A percentile compares a stretch with the other conserved stretches of the same genome.
Evolutionary conservation across 2,888 invertebrate genomes (phyloP).

Genomic region (Crossocerus cetratus): DNA sequence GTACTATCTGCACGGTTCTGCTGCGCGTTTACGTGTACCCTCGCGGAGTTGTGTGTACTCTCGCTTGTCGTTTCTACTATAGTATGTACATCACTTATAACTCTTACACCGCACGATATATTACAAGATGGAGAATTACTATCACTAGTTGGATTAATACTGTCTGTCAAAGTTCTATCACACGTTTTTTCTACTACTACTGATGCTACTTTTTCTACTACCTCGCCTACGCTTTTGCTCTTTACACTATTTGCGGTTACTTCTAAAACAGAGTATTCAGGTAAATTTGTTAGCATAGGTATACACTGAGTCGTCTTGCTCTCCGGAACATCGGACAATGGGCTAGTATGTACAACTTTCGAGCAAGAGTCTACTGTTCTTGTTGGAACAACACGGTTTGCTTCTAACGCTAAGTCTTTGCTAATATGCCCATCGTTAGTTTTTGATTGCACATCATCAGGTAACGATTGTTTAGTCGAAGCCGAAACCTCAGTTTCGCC

Average conservation of each 20-base stretch:
- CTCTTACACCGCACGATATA: constrained; percentile 62
- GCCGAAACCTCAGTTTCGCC: constrained; percentile 34
- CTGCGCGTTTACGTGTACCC: constrained; percentile 37
- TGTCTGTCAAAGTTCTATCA: constrained; percentile 69
- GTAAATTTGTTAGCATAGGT: constrained; percentile 62
- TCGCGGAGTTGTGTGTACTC: constrained; percentile 43
- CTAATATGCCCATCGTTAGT: constrained; percentile 43
- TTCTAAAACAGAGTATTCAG: constrained; percentile 62
- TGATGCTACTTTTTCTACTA: constrained; percentile 37
- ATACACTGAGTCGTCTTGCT: constrained; percentile 55
- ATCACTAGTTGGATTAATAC: constrained; percentile 71
- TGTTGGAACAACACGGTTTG: constrained; percentile 31
- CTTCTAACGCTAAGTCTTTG: constrained; percentile 50
- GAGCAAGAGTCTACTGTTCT: constrained; percentile 37
- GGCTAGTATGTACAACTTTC: constrained; percentile 50
- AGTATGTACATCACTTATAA: constrained; percentile 56
- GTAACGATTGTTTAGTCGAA: constrained; percentile 59
- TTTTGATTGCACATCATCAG: constrained; percentile 60
- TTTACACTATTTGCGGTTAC: constrained; percentile 44
- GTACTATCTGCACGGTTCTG: constrained; percentile 23
- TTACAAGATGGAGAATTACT: constrained; percentile 63
- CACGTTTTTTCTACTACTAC: constrained; percentile 54
- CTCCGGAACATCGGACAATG: constrained; percentile 42
- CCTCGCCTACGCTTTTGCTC: constrained; percentile 18
- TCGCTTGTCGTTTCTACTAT: constrained; percentile 28